phyloP scores from a whole-genome alignment of 2,888 invertebrate species.

The Plusia festucae region DNA sequence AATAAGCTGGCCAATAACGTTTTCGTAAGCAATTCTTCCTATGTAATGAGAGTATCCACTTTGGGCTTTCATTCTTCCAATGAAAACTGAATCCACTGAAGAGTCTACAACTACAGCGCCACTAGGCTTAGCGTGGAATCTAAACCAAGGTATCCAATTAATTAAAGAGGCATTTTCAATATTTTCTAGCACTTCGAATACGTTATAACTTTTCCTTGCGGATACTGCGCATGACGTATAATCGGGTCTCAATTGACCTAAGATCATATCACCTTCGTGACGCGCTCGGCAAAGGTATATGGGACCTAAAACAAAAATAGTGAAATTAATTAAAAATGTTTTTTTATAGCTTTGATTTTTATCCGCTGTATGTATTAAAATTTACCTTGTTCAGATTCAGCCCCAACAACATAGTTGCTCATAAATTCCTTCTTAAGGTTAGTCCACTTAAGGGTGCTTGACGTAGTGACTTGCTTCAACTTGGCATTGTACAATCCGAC shows the following conservation, averaged over 20 bases:
- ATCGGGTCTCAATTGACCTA: slow-evolving; percentile 91
- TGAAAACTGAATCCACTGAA: slow-evolving; percentile 77
- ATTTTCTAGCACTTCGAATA: slow-evolving; percentile 93
- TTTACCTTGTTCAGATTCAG: slow-evolving; percentile 78
- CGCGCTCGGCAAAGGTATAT: slow-evolving; percentile 93
- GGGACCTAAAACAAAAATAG: slow-evolving; percentile 70
- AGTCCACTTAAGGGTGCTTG: slow-evolving; percentile 94
- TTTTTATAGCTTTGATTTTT: background rate
- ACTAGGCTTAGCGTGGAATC: slow-evolving; percentile 90
- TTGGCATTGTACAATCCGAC: slow-evolving; percentile 82
- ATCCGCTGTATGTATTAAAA: background rate
- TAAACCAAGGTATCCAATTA: slow-evolving; percentile 93
- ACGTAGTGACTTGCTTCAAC: slow-evolving; percentile 93
- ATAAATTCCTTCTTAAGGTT: slow-evolving; percentile 82
- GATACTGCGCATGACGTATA: slow-evolving; percentile 91
- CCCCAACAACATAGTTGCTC: slow-evolving; percentile 91
- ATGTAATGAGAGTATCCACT: slow-evolving; percentile 89
- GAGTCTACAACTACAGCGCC: slow-evolving; percentile 91
- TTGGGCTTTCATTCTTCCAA: slow-evolving; percentile 77
- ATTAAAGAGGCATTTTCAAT: slow-evolving; percentile 93
- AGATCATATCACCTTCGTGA: slow-evolving; percentile 92
- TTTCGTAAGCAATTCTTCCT: slow-evolving; percentile 92
- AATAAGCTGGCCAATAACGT: slow-evolving; percentile 91
- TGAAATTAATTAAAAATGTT: background rate
- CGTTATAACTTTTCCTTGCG: slow-evolving; percentile 87